phyloP scores from a whole-genome alignment of 2,113 vertebrate species.

The Neomonachus schauinslandi region DNA sequence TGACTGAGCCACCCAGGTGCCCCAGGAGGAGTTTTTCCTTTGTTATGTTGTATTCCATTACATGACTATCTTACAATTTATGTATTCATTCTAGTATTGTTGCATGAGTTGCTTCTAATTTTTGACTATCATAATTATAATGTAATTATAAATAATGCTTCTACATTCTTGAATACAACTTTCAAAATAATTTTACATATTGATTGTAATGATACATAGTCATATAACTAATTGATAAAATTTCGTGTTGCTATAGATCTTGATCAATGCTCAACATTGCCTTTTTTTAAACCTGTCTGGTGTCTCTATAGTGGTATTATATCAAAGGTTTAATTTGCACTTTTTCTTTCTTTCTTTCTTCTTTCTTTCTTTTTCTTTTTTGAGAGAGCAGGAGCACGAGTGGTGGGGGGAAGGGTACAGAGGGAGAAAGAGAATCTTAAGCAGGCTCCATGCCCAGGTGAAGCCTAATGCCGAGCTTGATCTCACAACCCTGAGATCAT shows the following conservation, averaged over 20 bases:
- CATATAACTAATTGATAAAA: not conserved
- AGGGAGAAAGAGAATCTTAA: too few species aligned
- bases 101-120: not conserved
- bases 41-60: not conserved
- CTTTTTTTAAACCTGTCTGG: not conserved
- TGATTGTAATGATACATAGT: not conserved
- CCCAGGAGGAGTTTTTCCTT: not conserved
- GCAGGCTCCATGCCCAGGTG: too few species aligned
- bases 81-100: not conserved
- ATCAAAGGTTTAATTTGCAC: not conserved
- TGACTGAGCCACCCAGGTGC: too few species aligned
- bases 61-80: not conserved
- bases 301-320: not conserved
- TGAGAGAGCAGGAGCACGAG: not conserved
- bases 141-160: not conserved
- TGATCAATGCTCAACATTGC: not conserved
- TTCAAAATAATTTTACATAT: not conserved
- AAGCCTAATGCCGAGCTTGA: too few species aligned
- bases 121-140: not conserved
- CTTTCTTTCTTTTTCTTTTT: not conserved
- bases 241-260: not conserved
- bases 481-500: too few species aligned
- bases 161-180: not conserved
- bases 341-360: too few species aligned
- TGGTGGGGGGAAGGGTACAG: too few species aligned